phyloP scores from a whole-genome alignment of 2,113 vertebrate species.

The Promerops cafer region DNA sequence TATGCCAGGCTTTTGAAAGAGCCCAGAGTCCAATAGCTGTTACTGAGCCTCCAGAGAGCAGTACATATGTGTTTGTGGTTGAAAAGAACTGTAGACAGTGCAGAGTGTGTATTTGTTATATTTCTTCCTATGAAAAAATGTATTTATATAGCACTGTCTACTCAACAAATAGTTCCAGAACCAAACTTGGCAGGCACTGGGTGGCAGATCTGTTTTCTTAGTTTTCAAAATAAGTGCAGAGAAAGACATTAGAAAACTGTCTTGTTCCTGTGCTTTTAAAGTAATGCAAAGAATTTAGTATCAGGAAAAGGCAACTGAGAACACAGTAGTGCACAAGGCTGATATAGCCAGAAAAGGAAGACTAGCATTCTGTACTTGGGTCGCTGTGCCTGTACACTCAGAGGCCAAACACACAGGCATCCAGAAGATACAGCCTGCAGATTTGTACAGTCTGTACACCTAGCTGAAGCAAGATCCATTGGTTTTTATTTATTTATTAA shows the following conservation, averaged over 20 bases:
- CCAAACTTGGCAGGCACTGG: slow-evolving; percentile 34
- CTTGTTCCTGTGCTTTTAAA: background rate
- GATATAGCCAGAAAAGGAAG: background rate
- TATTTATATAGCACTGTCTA: slow-evolving; percentile 10
- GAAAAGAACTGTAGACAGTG: background rate
- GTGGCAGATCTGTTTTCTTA: slow-evolving; percentile 24
- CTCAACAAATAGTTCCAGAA: slow-evolving; percentile 21
- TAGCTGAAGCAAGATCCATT: background rate
- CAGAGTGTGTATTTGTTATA: background rate
- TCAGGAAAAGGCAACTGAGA: background rate
- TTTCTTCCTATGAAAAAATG: background rate
- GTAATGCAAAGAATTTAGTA: background rate
- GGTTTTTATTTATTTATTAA: background rate
- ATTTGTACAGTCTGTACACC: background rate
- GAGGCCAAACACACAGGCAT: background rate
- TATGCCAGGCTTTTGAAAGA: background rate
- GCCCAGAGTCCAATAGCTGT: background rate
- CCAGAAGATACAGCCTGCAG: background rate
- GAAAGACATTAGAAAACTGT: background rate
- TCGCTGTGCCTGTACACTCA: background rate
- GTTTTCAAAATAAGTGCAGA: slow-evolving; percentile 21
- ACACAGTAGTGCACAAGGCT: background rate
- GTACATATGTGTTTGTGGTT: background rate
- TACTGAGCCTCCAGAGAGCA: background rate
- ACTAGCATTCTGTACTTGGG: background rate